phyloP scores from a whole-genome alignment of 2,113 vertebrate genomes.

The Onychorhynchus coronatus region DNA sequence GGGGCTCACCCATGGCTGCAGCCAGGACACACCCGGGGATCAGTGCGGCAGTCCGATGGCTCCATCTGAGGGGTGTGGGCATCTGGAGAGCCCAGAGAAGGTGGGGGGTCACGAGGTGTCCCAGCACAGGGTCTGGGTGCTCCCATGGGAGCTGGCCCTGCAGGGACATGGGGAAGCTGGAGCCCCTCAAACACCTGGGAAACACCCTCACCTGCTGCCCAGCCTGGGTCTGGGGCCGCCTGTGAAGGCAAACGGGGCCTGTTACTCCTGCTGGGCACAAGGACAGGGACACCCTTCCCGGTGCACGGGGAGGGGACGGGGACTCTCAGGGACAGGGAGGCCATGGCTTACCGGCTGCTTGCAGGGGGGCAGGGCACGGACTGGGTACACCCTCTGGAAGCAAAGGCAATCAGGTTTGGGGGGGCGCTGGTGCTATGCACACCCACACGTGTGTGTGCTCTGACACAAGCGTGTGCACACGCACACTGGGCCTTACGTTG shows the following conservation, averaged over 20 bases:
- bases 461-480: not conserved
- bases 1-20: fast-evolving
- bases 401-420: not conserved
- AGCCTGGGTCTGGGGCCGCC: not conserved
- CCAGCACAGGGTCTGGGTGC: not conserved
- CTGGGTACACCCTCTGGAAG: conserved; percentile 48
- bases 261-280: fast-evolving
- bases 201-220: not conserved
- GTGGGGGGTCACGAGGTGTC: not conserved
- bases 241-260: not conserved
- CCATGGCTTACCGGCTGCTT: conserved; percentile 47
- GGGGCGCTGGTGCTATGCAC: not conserved
- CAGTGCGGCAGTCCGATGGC: fast-evolving
- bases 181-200: not conserved
- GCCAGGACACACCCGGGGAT: not conserved
- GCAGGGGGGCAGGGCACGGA: conserved; percentile 27
- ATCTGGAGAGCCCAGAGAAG: not conserved
- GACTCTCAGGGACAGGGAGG: not conserved
- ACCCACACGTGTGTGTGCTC: fast-evolving
- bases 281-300: not conserved
- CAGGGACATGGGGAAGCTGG: fast-evolving
- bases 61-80: not conserved
- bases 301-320: fast-evolving
- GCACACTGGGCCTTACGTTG: conserved; percentile 29
- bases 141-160: not conserved